Base-by-base conservation (phyloP, 2,888 invertebrate genomes). In the Apodemia hepburni region DNA sequence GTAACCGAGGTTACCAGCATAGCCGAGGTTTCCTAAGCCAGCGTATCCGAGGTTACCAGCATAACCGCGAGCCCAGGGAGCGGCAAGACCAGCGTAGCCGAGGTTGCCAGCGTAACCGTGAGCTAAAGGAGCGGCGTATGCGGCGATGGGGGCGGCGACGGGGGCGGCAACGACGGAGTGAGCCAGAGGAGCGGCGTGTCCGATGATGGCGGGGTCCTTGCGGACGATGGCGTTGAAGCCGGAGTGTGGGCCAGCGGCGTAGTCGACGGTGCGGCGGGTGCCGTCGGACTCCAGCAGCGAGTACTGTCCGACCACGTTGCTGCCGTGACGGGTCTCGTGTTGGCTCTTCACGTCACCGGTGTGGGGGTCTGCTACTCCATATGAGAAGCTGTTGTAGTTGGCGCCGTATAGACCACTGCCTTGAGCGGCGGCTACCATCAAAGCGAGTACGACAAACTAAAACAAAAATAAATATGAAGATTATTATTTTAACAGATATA, bases 201-300 rank as follows among this genome's bases (percentile, higher is more conserved):
- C 74, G 64, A 81, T 70, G 60, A 82, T 64, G 0, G 77, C 81
- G 15, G 82, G 81, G 77, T 89, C 91, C 70, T 86, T 90, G 77
- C 85, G 87, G 0, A 92, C 92, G 58, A 92, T 84, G 58, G 92
- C 92, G 81, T 92, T 92, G 83, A 93, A 92, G 12, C 92, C 92
- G 65, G 77, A 81, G 66, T 85, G 75, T 3, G 86, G 82, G 60
- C 91, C 92, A 18, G 92, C 90, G 22, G 87, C 87, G 78, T 92
- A 93, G 78, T 93, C 92, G 1, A 93, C 92, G 35, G 84, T 89
- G 67, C 92, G 85, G 66, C 84, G 82, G 60, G 87, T 87, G 71
- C 92, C 92, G 71, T 92, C 92, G 59, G 92, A 77, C 62, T 92
- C 92, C 65, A 83, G 74, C 60, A 92, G 80, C 60, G 92, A 91